These are phyloP conservation scores for Xanthorhoe spadicearia DNA, from an alignment of 2,888 invertebrate genomes.

Conservation along the genomic window DNA sequence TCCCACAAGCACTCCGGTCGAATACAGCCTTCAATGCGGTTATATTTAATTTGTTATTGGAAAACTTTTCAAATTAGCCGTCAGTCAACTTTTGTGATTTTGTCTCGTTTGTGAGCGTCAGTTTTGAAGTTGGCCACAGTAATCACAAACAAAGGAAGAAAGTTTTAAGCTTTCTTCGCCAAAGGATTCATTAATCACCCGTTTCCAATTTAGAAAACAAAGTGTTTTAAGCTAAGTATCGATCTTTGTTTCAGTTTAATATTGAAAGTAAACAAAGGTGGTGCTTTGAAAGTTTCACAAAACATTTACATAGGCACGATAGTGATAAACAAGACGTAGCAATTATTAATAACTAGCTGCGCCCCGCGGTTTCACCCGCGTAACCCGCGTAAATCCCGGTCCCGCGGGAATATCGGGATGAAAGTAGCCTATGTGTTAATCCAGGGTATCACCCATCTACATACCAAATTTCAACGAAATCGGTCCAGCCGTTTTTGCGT, in stretches of 20 bases:
- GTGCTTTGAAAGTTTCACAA: not conserved
- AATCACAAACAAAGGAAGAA: conserved; percentile 3
- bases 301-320: not conserved
- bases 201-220: conserved; percentile 2
- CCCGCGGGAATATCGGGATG: too few relatives aligned
- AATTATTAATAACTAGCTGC: too few relatives aligned
- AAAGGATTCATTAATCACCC: conserved; percentile 8
- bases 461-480: too few relatives aligned
- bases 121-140: not conserved
- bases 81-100: not conserved
- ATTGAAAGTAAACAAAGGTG: not conserved
- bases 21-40: too few relatives aligned
- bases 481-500: too few relatives aligned
- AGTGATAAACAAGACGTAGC: not conserved
- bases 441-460: too few relatives aligned
- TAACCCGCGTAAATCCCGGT: too few relatives aligned
- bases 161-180: conserved; percentile 5
- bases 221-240: not conserved
- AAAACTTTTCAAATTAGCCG: not conserved
- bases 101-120: not conserved
- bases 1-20: too few relatives aligned
- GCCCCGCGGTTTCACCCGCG: too few relatives aligned
- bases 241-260: not conserved
- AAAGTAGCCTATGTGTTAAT: too few relatives aligned
- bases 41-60: too few relatives aligned